These are phyloP conservation scores for Odontocolon sp. DNA, from an alignment of 2,888 invertebrate species.

Conservation along the genomic window DNA sequence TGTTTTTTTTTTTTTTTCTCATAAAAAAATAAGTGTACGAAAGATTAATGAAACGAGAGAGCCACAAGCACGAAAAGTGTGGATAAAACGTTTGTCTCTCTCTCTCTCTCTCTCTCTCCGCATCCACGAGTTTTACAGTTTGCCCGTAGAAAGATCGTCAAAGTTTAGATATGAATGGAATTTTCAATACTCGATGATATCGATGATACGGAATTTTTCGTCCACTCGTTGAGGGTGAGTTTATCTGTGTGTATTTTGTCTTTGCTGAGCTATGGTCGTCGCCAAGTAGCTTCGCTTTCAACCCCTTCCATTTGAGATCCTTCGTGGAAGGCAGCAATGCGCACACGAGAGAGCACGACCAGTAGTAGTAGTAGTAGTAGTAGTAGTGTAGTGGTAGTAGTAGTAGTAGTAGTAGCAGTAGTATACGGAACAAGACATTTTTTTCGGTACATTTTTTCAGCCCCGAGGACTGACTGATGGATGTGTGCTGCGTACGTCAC, in stretches of 20 bases:
- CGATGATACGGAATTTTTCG: conserved; percentile 54
- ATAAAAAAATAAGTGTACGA: no score
- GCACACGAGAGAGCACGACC: no score
- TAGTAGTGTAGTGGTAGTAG: no score
- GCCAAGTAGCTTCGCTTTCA: background rate
- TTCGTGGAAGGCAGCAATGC: conserved; percentile 46
- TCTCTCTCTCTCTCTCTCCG: no score
- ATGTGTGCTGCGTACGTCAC: background rate
- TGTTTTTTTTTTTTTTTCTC: no score
- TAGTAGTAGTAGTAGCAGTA: no score
- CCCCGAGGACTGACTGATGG: no score
- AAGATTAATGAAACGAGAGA: no score
- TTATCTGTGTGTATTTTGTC: background rate
- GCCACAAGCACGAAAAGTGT: no score
- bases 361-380: no score
- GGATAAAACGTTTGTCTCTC: no score
- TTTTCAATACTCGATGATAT: conserved; percentile 67
- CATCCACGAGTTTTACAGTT: no score
- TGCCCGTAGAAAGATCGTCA: background rate
- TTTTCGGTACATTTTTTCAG: conserved; percentile 5
- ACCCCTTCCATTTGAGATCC: conserved; percentile 4
- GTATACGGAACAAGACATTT: conserved; percentile 1
- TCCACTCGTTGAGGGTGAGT: conserved; percentile 47
- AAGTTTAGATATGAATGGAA: conserved; percentile 62
- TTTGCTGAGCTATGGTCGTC: background rate